Percentiles rank a stretch among this genome's conserved stretches.
These are phyloP conservation scores for Clarias laeviceps DNA, from an alignment of 2,797 vertebrate genomes.

Conservation along the genomic window DNA sequence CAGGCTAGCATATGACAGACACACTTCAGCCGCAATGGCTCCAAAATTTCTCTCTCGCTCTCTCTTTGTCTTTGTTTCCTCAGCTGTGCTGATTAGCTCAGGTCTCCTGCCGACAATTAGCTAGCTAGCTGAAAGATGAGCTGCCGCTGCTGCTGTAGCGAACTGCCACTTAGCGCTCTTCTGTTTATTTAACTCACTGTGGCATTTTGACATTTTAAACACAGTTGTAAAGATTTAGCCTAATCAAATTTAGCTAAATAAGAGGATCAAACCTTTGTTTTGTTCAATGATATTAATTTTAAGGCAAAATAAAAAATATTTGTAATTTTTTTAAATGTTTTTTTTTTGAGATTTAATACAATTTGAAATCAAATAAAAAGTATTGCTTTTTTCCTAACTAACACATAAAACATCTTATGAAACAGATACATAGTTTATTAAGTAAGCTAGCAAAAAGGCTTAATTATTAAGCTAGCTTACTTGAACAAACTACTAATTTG, in stretches of 20 bases:
- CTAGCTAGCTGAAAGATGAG: slow-evolving; percentile 54
- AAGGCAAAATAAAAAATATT: not conserved
- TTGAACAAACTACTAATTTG: not conserved
- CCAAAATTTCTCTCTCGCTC: not conserved
- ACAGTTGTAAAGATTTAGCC: not conserved
- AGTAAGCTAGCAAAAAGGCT: not conserved
- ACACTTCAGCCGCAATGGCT: slow-evolving; percentile 35
- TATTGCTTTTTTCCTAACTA: not conserved
- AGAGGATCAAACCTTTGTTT: not conserved
- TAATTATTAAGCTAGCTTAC: not conserved
- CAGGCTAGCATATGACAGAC: slow-evolving; percentile 43
- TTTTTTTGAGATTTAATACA: not conserved
- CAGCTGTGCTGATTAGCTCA: slow-evolving; percentile 39
- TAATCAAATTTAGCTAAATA: not conserved
- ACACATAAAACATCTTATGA: not conserved
- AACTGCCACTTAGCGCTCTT: slow-evolving; percentile 34
- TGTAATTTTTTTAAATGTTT: not conserved
- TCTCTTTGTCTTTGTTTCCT: slow-evolving; percentile 8
- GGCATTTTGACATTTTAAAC: slow-evolving; percentile 37
- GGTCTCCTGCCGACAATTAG: slow-evolving; percentile 45
- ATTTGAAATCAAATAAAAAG: not conserved
- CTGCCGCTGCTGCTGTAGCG: slow-evolving; percentile 30
- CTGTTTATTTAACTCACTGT: slow-evolving; percentile 52
- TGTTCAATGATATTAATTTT: not conserved
- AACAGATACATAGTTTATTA: too few relatives aligned